These are phyloP conservation scores for Catharus bicknelli DNA, from an alignment of 2,113 vertebrate species.

Conservation along the genomic window DNA sequence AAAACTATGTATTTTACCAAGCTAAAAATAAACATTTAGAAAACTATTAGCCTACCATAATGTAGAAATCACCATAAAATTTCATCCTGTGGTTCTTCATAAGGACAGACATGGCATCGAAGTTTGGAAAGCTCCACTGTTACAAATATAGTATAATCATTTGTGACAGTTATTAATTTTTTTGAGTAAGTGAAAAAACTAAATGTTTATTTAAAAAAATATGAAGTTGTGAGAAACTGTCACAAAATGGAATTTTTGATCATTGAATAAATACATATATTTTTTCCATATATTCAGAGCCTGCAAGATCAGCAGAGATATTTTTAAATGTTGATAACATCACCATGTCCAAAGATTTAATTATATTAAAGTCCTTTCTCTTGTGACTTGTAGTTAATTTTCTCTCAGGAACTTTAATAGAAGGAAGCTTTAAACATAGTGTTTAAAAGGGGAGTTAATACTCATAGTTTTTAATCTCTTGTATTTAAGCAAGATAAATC, in stretches of 20 bases:
- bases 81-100: not conserved
- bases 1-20: not conserved
- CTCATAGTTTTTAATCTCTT: not conserved
- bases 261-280: not conserved
- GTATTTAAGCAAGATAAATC: slow-evolving; percentile 12
- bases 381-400: not conserved
- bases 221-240: not conserved
- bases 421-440: not conserved
- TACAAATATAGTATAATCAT: not conserved
- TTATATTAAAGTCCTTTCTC: not conserved
- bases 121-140: not conserved
- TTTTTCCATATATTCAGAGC: not conserved
- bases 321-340: not conserved
- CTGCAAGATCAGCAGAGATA: not conserved
- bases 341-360: not conserved
- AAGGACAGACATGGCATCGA: not conserved
- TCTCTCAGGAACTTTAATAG: not conserved
- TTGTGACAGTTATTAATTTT: not conserved
- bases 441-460: not conserved
- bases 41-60: not conserved
- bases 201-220: not conserved
- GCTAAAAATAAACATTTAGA: not conserved
- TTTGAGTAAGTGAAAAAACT: not conserved
- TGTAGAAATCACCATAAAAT: not conserved
- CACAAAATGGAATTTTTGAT: not conserved